Base-by-base conservation (phyloP, 2,888 invertebrate species). In the Steinernema hermaphroditum region DNA sequence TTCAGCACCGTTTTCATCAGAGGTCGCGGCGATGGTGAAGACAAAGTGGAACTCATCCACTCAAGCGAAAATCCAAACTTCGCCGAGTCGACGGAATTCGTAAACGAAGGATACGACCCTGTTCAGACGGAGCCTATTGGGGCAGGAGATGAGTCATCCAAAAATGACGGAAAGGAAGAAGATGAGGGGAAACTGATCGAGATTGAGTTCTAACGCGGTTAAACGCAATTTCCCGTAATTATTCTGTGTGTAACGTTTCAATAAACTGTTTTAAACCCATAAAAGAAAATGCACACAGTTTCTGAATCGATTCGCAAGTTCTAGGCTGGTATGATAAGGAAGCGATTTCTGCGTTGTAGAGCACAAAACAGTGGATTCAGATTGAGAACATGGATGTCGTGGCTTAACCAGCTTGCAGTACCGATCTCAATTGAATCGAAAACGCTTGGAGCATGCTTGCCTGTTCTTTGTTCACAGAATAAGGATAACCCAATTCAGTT, bases 61-160 rank as follows among this genome's bases (percentile, higher is more conserved):
- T 62, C 62, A 8, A 34, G 34, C 34, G 27, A 16, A 16, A 62
- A 62, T n/a, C 62, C 62, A 9, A 62, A 62, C 34, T 62, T 62
- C 29, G 62, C 27, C 1, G 62, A 62, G 6, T 29, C 62, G 2
- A 29, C 14, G 16, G 62, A 62, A 29, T 62, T 62, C 16, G 62
- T 62, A 1, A 62, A 62, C 27, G 32, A 34, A 16, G 32, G 27
- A 14, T 62, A 62, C 34, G 29, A 62, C 32, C 34, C 34, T 6
- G 29, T n/a, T 1, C 62, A 62, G 19, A 62, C 32, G 62, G 62
- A 62, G 16, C 32, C 62, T 2, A 4, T 34, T 1, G 62, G 32
- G 6, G 14, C 29, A 4, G 62, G 19, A 14, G 16, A 34, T 8
- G 32, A 24, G 32, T 8, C 4, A 12, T 12, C 37, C 12, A 8